Evolutionary conservation across 2,113 vertebrate genomes (phyloP).

Genomic region (Gasterosteus nipponicus): DNA sequence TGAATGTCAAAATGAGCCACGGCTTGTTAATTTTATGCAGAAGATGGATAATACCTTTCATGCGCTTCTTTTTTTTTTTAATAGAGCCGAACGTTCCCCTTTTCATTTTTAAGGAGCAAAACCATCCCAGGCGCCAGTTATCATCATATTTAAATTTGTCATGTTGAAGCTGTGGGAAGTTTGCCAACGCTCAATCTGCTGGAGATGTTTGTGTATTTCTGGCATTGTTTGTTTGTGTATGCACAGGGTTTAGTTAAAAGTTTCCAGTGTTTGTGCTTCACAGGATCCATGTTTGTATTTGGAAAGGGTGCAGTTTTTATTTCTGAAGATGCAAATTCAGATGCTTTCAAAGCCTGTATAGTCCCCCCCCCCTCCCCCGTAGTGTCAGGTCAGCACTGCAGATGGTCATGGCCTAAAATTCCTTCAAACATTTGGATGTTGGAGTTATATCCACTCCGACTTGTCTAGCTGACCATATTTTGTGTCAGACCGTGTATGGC

Average conservation of each 20-base stretch:
- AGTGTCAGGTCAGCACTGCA: conserved; percentile 51
- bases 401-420: conserved; percentile 52
- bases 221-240: conserved; percentile 58
- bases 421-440: conserved; percentile 63
- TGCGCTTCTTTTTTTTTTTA: conserved; percentile 22
- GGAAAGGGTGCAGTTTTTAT: conserved; percentile 62
- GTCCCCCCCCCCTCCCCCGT: not conserved
- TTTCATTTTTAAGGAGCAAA: conserved; percentile 48
- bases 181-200: conserved; percentile 60
- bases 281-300: conserved; percentile 41
- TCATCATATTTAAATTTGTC: conserved; percentile 57
- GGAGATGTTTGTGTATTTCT: conserved; percentile 42
- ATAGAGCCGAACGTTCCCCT: conserved; percentile 50
- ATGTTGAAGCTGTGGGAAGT: conserved; percentile 38
- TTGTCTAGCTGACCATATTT: conserved; percentile 43
- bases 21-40: conserved; percentile 60
- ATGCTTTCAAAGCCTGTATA: conserved; percentile 21
- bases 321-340: conserved; percentile 57
- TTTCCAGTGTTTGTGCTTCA: conserved; percentile 47
- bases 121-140: conserved; percentile 35
- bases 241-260: conserved; percentile 61
- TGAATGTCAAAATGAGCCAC: conserved; percentile 50
- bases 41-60: conserved; percentile 47
- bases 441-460: conserved; percentile 24
- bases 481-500: conserved; percentile 14